Evolutionary conservation across 2,797 vertebrate species (phyloP), one percentile per base, ranked within the genome.

Genomic region (Myripristis murdjan): DNA sequence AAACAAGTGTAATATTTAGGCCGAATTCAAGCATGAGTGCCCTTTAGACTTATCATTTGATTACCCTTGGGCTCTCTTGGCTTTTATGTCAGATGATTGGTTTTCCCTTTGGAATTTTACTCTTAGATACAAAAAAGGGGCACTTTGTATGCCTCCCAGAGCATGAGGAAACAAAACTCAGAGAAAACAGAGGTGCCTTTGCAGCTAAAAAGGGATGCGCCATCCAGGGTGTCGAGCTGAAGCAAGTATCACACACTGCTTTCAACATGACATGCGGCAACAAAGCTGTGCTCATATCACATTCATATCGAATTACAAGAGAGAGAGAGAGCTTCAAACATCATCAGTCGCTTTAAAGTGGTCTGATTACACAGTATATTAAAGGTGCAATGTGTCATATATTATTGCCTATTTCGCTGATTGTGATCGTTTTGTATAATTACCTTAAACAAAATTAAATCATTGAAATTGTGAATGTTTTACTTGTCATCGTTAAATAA

Each of bases 11-110:
- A 43, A 60, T 28, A 75, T 49, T 9, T n/a, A 75, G 59, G 43
- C 22, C 61, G 81, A 68, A 77, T 20, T 20, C 52, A 10, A 49
- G 47, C 47, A 24, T 18, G 47, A 12, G 16, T 31, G 23, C 6
- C 28, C 51, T 70, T 75, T 64, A 49, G 4, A 77, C 57, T 41
- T 72, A 53, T 61, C 69, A 70, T 83, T 79, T 67, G 60, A 46
- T 35, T 35, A 35, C 33, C 33, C 33, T 35, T 35, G 33, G 33
- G 33, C 4, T 64, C n/a, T 41, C 23, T 46, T 35, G 41, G 51
- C 66, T 72, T 68, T 2, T 0, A 23, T 22, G 20, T 65, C 16
- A 64, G 16, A 72, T 23, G 60, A 6, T 10, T 16, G 26, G 49
- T 35, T 53, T 76, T 63, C 11, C 26, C 55, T 75, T 69, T 74